phyloP scores from a whole-genome alignment of 2,797 vertebrate genomes.

The Danio aesculapii region DNA sequence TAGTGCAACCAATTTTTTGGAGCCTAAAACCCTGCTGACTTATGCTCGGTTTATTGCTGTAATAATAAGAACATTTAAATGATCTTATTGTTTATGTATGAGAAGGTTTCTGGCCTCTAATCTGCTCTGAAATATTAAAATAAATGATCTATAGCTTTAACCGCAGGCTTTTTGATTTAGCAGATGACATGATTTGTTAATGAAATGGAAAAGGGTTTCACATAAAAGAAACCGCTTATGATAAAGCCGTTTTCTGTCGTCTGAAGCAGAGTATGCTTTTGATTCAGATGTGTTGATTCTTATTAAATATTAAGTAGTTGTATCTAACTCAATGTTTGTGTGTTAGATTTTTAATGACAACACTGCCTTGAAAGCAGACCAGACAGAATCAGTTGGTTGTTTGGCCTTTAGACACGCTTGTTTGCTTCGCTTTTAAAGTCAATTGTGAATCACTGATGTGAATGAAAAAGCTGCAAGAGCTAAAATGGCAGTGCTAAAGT shows the following conservation, averaged over 20 bases:
- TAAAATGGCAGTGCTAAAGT: background rate
- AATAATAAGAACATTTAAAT: constrained; percentile 42
- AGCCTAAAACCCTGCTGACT: background rate
- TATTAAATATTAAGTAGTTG: constrained; percentile 42
- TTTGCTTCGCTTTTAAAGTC: background rate
- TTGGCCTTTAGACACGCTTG: background rate
- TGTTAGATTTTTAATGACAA: constrained; percentile 28
- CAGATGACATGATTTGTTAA: background rate
- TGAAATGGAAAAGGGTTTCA: constrained; percentile 21
- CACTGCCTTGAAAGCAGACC: background rate
- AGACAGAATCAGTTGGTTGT: background rate
- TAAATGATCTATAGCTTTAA: constrained; percentile 40
- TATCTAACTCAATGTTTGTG: background rate
- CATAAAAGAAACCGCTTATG: constrained; percentile 5
- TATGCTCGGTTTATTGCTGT: background rate
- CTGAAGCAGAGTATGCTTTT: background rate
- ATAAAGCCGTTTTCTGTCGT: background rate
- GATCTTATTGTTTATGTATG: constrained; percentile 58
- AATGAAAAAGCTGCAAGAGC: background rate
- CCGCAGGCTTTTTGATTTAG: constrained; percentile 35
- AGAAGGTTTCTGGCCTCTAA: constrained; percentile 45
- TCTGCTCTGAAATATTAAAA: constrained; percentile 56
- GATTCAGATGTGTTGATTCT: constrained; percentile 33
- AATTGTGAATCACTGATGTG: constrained; percentile 18
- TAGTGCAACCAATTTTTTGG: background rate